Evolutionary conservation across 2,113 vertebrate species (phyloP), one percentile per base, ranked within the genome.

Genomic region (Festucalex cinctus): DNA sequence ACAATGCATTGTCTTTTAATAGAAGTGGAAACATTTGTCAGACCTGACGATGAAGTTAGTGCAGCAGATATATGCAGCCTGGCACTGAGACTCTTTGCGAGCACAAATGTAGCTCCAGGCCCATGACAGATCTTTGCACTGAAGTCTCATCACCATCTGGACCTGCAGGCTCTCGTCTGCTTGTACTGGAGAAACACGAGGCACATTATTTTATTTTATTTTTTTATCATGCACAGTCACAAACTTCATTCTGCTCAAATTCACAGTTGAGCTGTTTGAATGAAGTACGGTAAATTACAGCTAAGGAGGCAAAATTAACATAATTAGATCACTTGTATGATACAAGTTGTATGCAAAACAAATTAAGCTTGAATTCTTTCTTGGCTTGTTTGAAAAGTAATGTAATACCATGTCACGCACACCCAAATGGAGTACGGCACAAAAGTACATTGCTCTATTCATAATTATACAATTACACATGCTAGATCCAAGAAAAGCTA

Each of bases 41-140:
- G 83, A 94, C 93, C 93, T 88, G 83, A 93, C 86, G 63, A 90
- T 71, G 75, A 85, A 77, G 83, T 91, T 93, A 3, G 63, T 82
- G 81, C 92, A 93, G 80, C 63, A 71, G 53, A 94, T 74, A 22
- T 57, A 14, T 13, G 64, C 51, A 19, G 60, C 28, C 48, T 85
- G 84, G 63, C 63, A 63, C 17, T 70, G 70, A 0, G 77, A 1
- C 28, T 77, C 69, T 67, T 81, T 83, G 16, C 77, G 73, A 39
- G 84, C 90, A 8, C 62, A 65, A 5, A 74, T 77, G 67, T 87
- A 89, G 20, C 90, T 59, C 90, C 90, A 92, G 17, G 56, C 28
- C 93, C 93, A 93, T 1, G 80, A 83, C 73, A 87, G 80, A 70
- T 93, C 80, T 58, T 78, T 78, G 63, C 79, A 56, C 71, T 90